Conservation (phyloP, 2,888 invertebrate species). For the Hedychridium roseum region DNA sequence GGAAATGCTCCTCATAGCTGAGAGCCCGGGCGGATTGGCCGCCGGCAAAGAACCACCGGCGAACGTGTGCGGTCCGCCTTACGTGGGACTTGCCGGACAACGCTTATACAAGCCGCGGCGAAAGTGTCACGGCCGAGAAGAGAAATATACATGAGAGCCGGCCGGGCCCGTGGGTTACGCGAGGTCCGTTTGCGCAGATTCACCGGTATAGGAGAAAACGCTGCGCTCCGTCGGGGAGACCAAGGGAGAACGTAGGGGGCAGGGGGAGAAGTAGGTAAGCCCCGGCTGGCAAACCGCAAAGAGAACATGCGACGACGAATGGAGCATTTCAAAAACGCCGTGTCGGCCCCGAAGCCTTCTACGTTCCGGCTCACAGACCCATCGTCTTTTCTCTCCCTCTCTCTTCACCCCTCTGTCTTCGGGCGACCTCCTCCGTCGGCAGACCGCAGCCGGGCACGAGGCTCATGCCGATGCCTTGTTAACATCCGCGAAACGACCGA, state of each 20-base stretch:
- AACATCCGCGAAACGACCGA: constrained; percentile 57
- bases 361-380: constrained; percentile 26
- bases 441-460: constrained; percentile 53
- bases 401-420: constrained; percentile 42
- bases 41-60: too few relatives aligned
- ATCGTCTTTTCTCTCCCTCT: constrained; percentile 28
- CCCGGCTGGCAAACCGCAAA: constrained; percentile 35
- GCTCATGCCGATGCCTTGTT: constrained; percentile 61
- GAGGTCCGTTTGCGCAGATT: too few relatives aligned
- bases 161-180: too few relatives aligned
- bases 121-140: too few relatives aligned
- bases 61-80: neutral
- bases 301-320: constrained; percentile 38
- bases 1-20: constrained; percentile 52
- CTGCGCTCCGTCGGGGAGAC: too few relatives aligned
- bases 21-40: constrained; percentile 8
- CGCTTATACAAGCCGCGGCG: too few relatives aligned
- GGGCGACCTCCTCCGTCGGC: constrained; percentile 15
- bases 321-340: constrained; percentile 29
- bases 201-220: too few relatives aligned
- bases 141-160: too few relatives aligned
- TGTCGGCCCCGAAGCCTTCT: constrained; percentile 20
- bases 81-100: neutral
- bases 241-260: too few relatives aligned
- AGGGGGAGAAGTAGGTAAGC: too few relatives aligned